Evolutionary conservation across 2,113 vertebrate species (phyloP), one percentile per base, ranked within the genome.

Genomic region (Leiothrix lutea): DNA sequence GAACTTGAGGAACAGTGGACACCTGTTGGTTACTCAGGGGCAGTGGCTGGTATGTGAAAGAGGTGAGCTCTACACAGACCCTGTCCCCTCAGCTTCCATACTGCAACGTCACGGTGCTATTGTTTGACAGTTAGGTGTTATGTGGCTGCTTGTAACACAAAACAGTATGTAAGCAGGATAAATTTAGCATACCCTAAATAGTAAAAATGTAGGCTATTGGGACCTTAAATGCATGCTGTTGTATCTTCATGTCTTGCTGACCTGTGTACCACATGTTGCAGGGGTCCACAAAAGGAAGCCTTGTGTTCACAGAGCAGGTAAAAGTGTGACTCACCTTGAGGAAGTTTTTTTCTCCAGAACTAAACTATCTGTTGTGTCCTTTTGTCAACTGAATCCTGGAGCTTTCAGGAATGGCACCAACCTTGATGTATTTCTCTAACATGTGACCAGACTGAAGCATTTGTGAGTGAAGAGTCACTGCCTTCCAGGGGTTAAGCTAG

Each of bases 221-320:
- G 51, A 70, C 16, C 21, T 50, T 48, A 42, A 66, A 15, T 80
- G 29, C 9, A 6, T 29, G 10, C 12, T 54, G 18, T 48, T 86
- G 9, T 60, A 25, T 81, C n/a, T 81, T 70, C 31, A 40, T 23
- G 5, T 65, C 48, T 85, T 12, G 5, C 2, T 80, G 18, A 26
- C 35, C 36, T 65, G 11, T 0, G 0, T 75, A 50, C 28, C 16
- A 18, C 31, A 0, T 38, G 58, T 66, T 90, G 69, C 42, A 54
- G 51, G 65, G 26, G 35, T 47, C 29, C 31, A 53, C 44, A 80
- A 90, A 83, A 77, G 16, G 22, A 83, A 90, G 21, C 29, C 36
- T 79, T 72, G 11, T 35, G 2, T 86, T 90, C 54, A 53, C 23
- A 50, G 54, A 70, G 47, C 47, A 56, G 22, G 8, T 14, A 31